Percentiles rank a stretch among this genome's conserved stretches.
phyloP scores from a whole-genome alignment of 2,113 vertebrate genomes.

The Morphnarchus princeps region DNA sequence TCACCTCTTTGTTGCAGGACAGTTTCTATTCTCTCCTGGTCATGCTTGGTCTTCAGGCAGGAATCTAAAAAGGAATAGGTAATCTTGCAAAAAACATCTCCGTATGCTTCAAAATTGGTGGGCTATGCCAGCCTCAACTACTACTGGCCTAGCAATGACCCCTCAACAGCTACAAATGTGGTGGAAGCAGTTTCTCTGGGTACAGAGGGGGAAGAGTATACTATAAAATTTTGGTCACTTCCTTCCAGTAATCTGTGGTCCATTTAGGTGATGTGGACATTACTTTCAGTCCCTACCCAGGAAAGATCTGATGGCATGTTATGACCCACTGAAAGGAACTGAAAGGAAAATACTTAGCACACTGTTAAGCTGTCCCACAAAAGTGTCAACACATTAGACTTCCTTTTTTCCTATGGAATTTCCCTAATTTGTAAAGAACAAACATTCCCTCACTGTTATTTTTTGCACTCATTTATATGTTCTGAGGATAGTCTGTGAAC shows the following conservation, averaged over 20 bases:
- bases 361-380: constrained; percentile 2
- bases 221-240: background rate
- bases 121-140: background rate
- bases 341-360: constrained; percentile 25
- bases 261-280: background rate
- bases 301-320: background rate
- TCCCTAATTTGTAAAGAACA: background rate
- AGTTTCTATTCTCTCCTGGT: background rate
- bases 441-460: background rate
- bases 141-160: background rate
- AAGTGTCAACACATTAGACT: background rate
- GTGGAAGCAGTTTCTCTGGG: background rate
- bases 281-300: background rate
- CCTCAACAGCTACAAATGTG: background rate
- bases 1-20: background rate
- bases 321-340: background rate
- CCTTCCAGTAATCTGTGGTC: background rate
- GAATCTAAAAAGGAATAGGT: background rate
- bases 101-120: background rate
- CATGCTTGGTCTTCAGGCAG: background rate
- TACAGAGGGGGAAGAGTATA: background rate
- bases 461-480: background rate
- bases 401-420: background rate
- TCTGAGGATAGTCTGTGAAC: background rate
- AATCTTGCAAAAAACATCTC: background rate